Evolutionary conservation across 2,113 vertebrate species (phyloP).

Genomic region (Melanotaenia duboulayi): DNA sequence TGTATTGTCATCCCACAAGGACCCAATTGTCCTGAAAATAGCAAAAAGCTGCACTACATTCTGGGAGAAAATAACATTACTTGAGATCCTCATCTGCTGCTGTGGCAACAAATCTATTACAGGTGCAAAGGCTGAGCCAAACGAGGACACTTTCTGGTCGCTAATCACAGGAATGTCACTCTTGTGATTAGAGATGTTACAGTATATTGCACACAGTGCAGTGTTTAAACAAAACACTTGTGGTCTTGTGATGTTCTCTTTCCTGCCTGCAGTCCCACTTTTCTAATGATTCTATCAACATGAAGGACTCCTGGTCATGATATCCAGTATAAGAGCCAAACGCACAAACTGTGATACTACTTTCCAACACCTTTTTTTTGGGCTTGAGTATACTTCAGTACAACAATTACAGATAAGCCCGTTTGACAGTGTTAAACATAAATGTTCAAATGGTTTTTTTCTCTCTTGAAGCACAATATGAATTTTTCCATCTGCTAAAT

Average conservation of each 20-base stretch:
- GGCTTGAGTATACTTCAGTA: not conserved
- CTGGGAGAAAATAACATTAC: constrained; percentile 65
- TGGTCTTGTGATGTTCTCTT: constrained; percentile 31
- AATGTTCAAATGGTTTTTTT: not conserved
- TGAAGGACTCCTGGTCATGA: constrained; percentile 42
- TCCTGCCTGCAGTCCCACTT: constrained; percentile 32
- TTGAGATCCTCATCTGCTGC: constrained; percentile 62
- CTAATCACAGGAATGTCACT: constrained; percentile 58
- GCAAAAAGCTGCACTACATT: constrained; percentile 57
- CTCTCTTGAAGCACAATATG: not conserved
- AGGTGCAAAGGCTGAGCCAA: constrained; percentile 57
- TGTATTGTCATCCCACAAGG: constrained; percentile 60
- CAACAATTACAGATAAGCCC: not conserved
- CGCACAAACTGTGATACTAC: constrained; percentile 49
- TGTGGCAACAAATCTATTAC: constrained; percentile 72
- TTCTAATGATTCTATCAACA: constrained; percentile 67
- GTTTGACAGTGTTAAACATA: not conserved
- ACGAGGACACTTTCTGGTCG: constrained; percentile 42
- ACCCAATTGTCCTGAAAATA: constrained; percentile 66
- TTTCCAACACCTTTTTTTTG: not conserved
- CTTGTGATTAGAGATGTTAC: constrained; percentile 58
- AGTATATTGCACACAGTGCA: constrained; percentile 31
- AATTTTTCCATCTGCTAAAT: not conserved
- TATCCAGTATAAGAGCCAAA: constrained; percentile 29
- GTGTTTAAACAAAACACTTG: constrained; percentile 60